Conservation (phyloP, 2,113 vertebrate species). For the Oreamnos americanus region DNA sequence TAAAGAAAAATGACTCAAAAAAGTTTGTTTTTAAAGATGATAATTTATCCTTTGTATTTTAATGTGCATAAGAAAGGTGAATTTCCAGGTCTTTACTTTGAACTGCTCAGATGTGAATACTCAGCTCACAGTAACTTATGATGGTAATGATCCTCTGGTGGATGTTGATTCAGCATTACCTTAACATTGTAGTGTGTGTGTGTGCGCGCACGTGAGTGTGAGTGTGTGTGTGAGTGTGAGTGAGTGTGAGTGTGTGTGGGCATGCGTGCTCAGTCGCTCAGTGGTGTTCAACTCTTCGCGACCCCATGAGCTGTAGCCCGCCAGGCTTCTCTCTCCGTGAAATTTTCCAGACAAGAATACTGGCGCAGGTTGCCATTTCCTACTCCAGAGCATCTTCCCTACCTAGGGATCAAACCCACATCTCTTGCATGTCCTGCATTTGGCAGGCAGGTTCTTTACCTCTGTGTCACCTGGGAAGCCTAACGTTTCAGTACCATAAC, state of each 20-base stretch:
- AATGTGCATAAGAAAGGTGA: background rate
- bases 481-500: background rate
- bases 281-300: background rate
- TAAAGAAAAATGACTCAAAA: background rate
- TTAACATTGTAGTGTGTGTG: background rate
- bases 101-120: background rate
- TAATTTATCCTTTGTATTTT: background rate
- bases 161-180: background rate
- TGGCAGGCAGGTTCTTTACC: background rate
- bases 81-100: background rate
- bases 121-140: background rate
- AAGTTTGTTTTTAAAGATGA: background rate
- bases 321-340: background rate
- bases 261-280: background rate
- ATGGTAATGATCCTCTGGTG: background rate
- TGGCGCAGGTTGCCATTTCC: background rate
- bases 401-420: background rate
- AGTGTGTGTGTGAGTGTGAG: no score
- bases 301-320: background rate
- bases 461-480: background rate
- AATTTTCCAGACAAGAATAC: background rate
- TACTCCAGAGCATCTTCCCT: background rate
- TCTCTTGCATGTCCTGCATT: background rate
- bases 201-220: accelerated
- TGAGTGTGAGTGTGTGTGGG: background rate